These are phyloP conservation scores for Ptyas mucosa DNA, from an alignment of 2,113 vertebrate species.

Conservation along the genomic window DNA sequence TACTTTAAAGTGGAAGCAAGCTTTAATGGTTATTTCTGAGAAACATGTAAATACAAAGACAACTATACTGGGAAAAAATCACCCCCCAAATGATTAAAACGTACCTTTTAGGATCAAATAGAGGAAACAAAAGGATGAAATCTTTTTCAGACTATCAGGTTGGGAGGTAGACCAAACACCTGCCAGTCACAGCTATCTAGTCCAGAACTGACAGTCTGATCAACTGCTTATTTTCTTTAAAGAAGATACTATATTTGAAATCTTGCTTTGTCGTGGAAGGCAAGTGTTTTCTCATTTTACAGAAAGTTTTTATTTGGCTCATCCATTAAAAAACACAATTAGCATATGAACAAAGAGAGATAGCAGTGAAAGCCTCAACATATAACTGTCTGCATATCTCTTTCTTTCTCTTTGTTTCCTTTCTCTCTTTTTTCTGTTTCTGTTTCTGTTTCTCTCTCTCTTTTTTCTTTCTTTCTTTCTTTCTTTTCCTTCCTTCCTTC, in stretches of 20 bases:
- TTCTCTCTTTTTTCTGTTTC: not conserved
- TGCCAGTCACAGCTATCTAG: not conserved
- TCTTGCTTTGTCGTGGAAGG: not conserved
- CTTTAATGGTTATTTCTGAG: not conserved
- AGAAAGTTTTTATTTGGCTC: not conserved
- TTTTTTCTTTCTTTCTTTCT: accelerated
- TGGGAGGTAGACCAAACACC: not conserved
- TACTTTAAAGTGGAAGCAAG: not conserved
- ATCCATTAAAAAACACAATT: not conserved
- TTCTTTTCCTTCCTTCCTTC: too few species aligned
- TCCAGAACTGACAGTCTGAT: not conserved
- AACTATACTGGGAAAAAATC: not conserved
- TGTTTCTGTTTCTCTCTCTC: accelerated
- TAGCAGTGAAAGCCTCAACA: not conserved
- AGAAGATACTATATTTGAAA: not conserved
- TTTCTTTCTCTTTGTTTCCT: not conserved
- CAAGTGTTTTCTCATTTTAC: not conserved
- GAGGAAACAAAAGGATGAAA: not conserved
- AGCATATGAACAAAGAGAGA: not conserved
- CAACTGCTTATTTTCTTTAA: not conserved
- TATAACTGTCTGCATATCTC: not conserved
- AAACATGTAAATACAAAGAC: not conserved
- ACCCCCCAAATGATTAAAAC: not conserved
- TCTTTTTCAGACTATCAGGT: not conserved
- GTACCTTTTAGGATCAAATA: not conserved